Percentiles rank a stretch among this genome's conserved stretches.
These are phyloP conservation scores for Eulemur coronatus DNA, from an alignment of 2,797 vertebrate genomes.

Conservation along the genomic window DNA sequence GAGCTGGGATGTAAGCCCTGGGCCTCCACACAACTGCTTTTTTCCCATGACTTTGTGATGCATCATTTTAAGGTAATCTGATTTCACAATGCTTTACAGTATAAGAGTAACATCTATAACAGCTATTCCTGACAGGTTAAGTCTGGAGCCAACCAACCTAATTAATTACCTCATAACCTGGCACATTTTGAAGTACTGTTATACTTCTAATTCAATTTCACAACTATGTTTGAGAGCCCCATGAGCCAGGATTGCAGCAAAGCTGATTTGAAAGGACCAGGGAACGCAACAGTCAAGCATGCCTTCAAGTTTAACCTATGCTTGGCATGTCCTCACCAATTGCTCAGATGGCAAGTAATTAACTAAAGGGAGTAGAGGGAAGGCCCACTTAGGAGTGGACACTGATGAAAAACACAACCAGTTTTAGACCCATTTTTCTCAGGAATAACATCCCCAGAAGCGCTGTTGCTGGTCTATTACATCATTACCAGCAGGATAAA, in stretches of 20 bases:
- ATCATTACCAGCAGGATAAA: not conserved
- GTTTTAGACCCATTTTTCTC: no score
- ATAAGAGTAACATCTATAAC: not conserved
- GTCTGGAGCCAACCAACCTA: conserved; percentile 6
- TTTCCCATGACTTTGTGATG: not conserved
- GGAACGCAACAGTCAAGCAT: not conserved
- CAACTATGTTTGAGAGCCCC: not conserved
- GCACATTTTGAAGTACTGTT: not conserved
- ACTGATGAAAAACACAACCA: not conserved
- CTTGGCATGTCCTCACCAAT: not conserved
- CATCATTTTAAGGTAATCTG: not conserved
- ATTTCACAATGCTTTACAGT: not conserved
- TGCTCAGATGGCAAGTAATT: not conserved
- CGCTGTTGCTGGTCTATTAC: not conserved
- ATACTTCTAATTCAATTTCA: not conserved
- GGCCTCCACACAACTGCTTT: not conserved
- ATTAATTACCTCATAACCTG: conserved; percentile 7
- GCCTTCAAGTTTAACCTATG: not conserved
- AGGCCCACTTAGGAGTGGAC: not conserved
- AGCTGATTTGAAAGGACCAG: not conserved
- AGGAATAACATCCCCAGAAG: no score
- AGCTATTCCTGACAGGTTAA: not conserved
- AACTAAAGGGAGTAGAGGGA: not conserved
- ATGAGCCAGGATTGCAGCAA: not conserved
- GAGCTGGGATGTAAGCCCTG: not conserved